Base-by-base conservation (phyloP, 2,888 invertebrate genomes). In the Drosophila birchii region DNA sequence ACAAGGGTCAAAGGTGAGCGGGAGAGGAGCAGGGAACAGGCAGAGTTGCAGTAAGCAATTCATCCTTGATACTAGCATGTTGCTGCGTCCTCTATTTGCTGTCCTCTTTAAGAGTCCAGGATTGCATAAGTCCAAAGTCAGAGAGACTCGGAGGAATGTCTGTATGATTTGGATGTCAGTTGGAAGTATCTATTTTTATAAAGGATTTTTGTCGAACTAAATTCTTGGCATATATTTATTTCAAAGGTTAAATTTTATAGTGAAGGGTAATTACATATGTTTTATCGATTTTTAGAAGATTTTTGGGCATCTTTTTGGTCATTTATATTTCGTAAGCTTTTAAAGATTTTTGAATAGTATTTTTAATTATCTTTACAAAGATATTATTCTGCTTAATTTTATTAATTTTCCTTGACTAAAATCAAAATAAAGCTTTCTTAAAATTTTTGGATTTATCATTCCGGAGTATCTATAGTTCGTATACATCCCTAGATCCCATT, bases 31-130 rank as follows among this genome's bases (percentile, higher is more conserved):
- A 47, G 34, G n/a, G 34, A 18, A 5, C 29, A 36, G 51, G 36
- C 49, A 49, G 60, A 54, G 58, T 45, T 51, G 68, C 58, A 63
- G 76, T 66, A 73, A 78, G 83, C 85, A 69, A 79, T 84, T 86
- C 85, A 81, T 84, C 79, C 77, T 75, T 86, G 79, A 83, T 81
- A 84, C 72, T 36, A 16, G 51, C 36, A 36, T 23, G 78, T 70
- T 81, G 78, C 72, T 81, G 66, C 73, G 71, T 73, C 29, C 43
- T 54, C 55, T 68, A 69, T 68, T 68, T 68, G 69, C 41, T 49
- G 34, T 49, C 32, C 45, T 41, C 47, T 43, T 43, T 41, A 34
- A 60, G 20, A 29, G 67, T 68, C 67, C 58, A 12, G 58, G 49
- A 61, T 54, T 58, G 70, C 63, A 49, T 54, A 58, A 76, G 76